Base-by-base conservation (phyloP, 2,888 invertebrate species). In the Parapristionchus giblindavisi region DNA sequence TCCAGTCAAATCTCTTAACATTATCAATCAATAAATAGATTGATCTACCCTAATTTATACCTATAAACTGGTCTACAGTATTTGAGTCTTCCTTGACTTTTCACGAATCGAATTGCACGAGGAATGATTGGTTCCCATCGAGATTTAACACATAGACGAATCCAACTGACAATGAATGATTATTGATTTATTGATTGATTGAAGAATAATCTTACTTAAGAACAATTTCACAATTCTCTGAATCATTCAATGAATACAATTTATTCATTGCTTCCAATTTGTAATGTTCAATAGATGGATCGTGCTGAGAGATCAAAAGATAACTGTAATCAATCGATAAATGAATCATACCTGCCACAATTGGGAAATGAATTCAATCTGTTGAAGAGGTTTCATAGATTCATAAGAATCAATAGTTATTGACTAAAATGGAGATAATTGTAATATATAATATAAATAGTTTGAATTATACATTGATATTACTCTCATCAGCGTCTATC, bases 11-110 rank as follows among this genome's bases (percentile, higher is more conserved):
- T 82, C 83, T 72, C 83, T 81, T 76, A 29, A 58, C 14, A 78
- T 32, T 56, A 38, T 3, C 4, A 32, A 36, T 40, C 14, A 8
- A 6, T 65, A 24, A 34, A 27, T 63, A 14, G 8, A 63, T 6
- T 11, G n/a, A 63, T 8, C 40, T 38, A 36, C 24, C 32, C 27
- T 66, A 29, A 29, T 56, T 8, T 56, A 17, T 32, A 79, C 82
- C 87, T 80, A 86, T 94, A 96, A 65, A 96, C 90, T 2, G 96
- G 95, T 43, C 94, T 91, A 1, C 94, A 93, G 89, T 92, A 96
- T 89, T 96, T 96, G 93, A 96, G 94, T 74, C 96, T 91, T 48
- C 96, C 96, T 87, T 94, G 92, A 27, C 92, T 91, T 81, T 93
- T 94, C 11, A 94, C 92, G 90, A 96, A 95, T 29, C 91, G 88